phyloP scores from a whole-genome alignment of 2,888 invertebrate genomes.

The Lasius platythorax region DNA sequence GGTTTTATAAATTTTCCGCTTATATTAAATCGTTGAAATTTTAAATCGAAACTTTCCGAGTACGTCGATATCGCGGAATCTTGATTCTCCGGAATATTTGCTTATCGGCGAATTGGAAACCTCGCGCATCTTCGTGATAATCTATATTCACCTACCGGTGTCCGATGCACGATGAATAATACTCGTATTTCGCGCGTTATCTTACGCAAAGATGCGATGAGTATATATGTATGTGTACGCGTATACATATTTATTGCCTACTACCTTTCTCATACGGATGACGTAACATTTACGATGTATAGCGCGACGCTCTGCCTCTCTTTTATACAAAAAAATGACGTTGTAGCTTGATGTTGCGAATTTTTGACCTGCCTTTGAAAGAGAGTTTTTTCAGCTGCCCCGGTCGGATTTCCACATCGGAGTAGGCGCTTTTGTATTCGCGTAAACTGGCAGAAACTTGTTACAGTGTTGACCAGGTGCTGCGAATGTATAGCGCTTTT shows the following conservation, averaged over 20 bases:
- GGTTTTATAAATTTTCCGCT: not conserved
- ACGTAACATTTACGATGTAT: constrained; percentile 15
- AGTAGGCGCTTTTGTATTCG: not conserved
- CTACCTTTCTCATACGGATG: constrained; percentile 32
- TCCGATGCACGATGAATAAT: constrained; percentile 1
- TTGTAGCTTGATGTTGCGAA: not conserved
- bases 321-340: not conserved
- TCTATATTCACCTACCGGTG: not conserved
- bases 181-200: constrained; percentile 52
- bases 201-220: constrained; percentile 25
- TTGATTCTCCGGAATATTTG: not conserved
- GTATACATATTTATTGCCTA: constrained; percentile 8
- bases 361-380: not conserved
- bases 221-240: not conserved
- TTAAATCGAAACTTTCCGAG: not conserved
- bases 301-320: not conserved
- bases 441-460: constrained; percentile 1
- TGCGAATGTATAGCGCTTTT: not conserved
- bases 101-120: constrained; percentile 4
- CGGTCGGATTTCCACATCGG: not conserved
- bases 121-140: not conserved
- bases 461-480: constrained; percentile 33
- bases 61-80: not conserved
- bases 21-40: not conserved
- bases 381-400: not conserved